These are phyloP conservation scores for Atethmia centrago DNA, from an alignment of 2,888 invertebrate genomes.

Conservation along the genomic window DNA sequence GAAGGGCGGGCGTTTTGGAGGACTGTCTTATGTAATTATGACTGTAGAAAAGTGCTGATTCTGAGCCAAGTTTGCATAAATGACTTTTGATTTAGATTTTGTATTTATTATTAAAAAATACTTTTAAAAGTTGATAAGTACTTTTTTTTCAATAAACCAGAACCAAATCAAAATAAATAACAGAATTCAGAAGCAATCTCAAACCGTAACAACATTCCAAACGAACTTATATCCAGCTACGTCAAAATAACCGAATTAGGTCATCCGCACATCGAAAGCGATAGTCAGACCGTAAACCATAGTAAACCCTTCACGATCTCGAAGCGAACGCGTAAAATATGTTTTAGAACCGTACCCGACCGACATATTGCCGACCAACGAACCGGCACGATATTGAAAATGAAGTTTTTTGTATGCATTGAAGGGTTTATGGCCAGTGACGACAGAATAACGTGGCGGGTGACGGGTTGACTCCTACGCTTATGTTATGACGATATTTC, in stretches of 20 bases:
- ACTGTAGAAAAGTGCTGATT: too few relatives aligned
- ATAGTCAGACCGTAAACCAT: conserved; percentile 76
- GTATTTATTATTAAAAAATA: too few relatives aligned
- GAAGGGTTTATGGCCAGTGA: conserved; percentile 76
- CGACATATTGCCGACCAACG: conserved; percentile 76
- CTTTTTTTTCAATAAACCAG: too few relatives aligned
- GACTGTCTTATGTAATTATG: too few relatives aligned
- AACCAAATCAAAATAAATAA: background rate
- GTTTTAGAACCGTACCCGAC: conserved; percentile 77
- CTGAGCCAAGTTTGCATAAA: too few relatives aligned
- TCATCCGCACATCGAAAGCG: conserved; percentile 67
- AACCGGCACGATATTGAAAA: conserved; percentile 79
- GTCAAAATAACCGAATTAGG: conserved; percentile 62
- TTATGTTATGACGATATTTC: conserved; percentile 54
- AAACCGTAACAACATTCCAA: conserved; percentile 21
- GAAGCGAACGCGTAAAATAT: conserved; percentile 77
- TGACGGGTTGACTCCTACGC: conserved; percentile 53
- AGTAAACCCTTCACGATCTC: conserved; percentile 72
- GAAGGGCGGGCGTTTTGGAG: too few relatives aligned
- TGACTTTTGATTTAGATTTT: too few relatives aligned
- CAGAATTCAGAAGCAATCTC: conserved; percentile 29
- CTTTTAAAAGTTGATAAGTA: too few relatives aligned
- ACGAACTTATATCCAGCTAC: conserved; percentile 35
- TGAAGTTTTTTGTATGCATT: conserved; percentile 84
- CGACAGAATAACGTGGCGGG: conserved; percentile 63